Base-by-base conservation (phyloP, 2,797 vertebrate species). In the Brachyrhaphis roseni region DNA sequence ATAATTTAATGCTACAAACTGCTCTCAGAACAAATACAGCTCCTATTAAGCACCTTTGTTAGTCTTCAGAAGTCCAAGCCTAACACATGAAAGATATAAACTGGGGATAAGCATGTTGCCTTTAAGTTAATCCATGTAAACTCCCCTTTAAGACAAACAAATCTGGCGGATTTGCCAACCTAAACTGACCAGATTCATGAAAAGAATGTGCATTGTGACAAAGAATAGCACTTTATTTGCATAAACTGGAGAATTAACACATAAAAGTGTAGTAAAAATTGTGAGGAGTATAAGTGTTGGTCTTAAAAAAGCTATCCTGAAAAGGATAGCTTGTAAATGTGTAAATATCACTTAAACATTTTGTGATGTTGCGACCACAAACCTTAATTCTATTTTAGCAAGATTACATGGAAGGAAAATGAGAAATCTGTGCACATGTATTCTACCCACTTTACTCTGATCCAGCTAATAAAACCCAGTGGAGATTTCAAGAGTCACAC, bases 121-220 rank as follows among this genome's bases (percentile, higher is more conserved):
- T 82, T 83, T 57, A 39, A 62, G 49, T 46, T 43, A 77, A 85
- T 78, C 82, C 70, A 80, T 64, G 78, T 84, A 72, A 18, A 57
- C 62, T 74, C 80, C 81, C 81, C 79, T 78, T 78, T 77, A 62
- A 85, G 72, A 85, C 46, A 75, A 62, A 23, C 71, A 70, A 77
- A 73, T 82, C 86, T 78, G 84, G 79, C 82, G 84, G 79, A 91
- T 84, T 53, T 87, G 82, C 83, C 78, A 78, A 75, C 26, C 34
- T 46, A 23, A 88, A 77, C 62, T 75, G 76, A 83, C 85, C 1
- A 5, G 34, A 84, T 84, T 75, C 49, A 59, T 72, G 57, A 86
- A 80, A 64, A 78, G 47, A 72, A 59, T 20, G 87, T 83, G 31
- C 2, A 41, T 36, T 80, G 45, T 51, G 26, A 79, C 64, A 43